These are phyloP conservation scores for Acanthurus tractus DNA, from an alignment of 2,797 vertebrate species.

Conservation along the genomic window DNA sequence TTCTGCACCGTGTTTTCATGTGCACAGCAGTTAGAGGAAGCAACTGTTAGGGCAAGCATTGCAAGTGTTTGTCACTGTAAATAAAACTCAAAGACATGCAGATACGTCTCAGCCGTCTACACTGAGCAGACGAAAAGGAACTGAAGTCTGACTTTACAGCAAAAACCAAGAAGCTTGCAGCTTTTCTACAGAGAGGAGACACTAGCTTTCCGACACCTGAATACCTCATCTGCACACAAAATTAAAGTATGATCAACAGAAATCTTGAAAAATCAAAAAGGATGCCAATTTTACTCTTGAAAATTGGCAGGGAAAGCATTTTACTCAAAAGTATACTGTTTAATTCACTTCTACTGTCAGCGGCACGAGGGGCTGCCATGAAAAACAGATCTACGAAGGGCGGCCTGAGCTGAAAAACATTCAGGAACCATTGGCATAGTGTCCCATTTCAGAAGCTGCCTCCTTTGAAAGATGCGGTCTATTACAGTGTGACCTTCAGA, in stretches of 20 bases:
- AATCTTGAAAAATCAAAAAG: neutral
- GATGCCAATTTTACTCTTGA: neutral
- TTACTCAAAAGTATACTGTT: neutral
- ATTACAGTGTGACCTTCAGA: conserved; percentile 29
- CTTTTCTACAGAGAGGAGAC: neutral
- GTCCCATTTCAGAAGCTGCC: neutral
- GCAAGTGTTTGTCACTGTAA: neutral
- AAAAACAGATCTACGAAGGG: neutral
- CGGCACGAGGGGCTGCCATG: neutral
- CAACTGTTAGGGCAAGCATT: neutral
- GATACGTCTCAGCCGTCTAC: neutral
- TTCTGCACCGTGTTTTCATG: neutral
- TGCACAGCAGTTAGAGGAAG: neutral
- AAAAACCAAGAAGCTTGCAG: neutral
- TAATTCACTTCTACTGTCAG: neutral
- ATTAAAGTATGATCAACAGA: neutral
- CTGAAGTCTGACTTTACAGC: neutral
- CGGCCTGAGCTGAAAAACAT: neutral
- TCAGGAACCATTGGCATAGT: neutral
- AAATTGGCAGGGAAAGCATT: neutral
- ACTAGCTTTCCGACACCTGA: neutral
- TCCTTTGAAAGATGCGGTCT: conserved; percentile 18
- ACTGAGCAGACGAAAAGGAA: neutral
- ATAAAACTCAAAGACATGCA: neutral
- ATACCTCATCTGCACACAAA: neutral